Base-by-base conservation (phyloP, 1,140 invertebrate genomes). In the Drosophila rhopaloa region DNA sequence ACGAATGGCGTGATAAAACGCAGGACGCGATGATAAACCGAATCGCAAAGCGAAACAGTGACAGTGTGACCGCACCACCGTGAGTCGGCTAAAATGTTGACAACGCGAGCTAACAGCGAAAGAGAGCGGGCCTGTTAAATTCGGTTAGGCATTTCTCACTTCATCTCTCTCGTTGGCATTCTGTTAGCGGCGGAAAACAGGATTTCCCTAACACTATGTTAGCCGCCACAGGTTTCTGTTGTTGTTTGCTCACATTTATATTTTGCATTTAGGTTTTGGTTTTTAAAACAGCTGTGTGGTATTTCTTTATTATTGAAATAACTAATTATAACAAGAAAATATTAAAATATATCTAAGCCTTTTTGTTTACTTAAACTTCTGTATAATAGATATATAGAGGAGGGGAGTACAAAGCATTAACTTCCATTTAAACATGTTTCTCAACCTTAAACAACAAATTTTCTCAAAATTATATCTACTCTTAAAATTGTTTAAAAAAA, bases 141-240 rank as follows among this genome's bases (percentile, higher is more conserved):
- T 32, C 7, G 29, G 6, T 1, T 32, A 32, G 29, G 6, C 29
- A 24, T 32, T 32, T 32, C 29, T 32, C 29, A 8, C 8, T 7
- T 32, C 1, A 32, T 32, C 29, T 9, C 47, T n/a, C 47, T 4
- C 6, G 32, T 14, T 51, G n/a, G 14, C 29, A 19, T 14, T 29
- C 41, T 60, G 55, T 32, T 61, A 24, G 13, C 27, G n/a, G n/a
- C 4, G 3, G 3, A 27, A 14, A 50, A 50, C 57, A 62, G 46
- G 46, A 63, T 50, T 41, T 29, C 29, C 13, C 24, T 37, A 43
- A 56, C 58, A 74, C 54, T 24, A 54, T 81, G 79, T 77, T 83
- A 79, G 62, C 81, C 38, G 81, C 81, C 73, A 84, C 81, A 84
- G 81, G 81, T 84, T 76, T 77, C 66, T 82, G 72, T 81, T 75